phyloP scores from a whole-genome alignment of 2,113 vertebrate species.

The Monarcha castaneiventris region DNA sequence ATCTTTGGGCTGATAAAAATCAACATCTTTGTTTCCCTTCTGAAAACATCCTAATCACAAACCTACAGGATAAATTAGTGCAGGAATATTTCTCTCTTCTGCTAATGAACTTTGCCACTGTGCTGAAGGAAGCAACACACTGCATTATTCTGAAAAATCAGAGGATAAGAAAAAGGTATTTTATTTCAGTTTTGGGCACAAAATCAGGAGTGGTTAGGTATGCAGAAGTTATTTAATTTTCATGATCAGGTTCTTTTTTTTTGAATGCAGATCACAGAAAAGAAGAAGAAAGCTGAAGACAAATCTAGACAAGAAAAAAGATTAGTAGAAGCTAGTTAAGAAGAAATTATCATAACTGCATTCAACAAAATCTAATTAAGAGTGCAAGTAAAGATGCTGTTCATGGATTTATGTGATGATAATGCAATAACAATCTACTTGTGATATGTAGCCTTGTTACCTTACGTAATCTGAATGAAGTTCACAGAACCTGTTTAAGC shows the following conservation, averaged over 20 bases:
- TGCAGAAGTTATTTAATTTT: neutral
- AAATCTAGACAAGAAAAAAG: neutral
- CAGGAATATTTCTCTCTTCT: neutral
- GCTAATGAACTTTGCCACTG: neutral
- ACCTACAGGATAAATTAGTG: neutral
- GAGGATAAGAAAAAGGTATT: neutral
- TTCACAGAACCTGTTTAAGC: neutral
- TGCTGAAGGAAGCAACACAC: neutral
- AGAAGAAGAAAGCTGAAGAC: neutral
- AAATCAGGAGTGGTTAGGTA: neutral
- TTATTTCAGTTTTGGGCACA: neutral
- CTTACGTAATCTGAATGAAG: neutral
- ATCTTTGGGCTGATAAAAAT: neutral
- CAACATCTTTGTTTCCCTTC: neutral
- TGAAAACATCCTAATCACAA: neutral
- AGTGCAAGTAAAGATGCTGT: neutral
- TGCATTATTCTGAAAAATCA: neutral
- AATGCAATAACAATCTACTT: neutral
- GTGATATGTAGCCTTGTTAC: neutral
- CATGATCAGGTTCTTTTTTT: neutral
- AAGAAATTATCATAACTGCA: neutral
- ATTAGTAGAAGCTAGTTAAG: neutral
- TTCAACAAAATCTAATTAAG: neutral
- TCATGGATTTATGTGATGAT: neutral
- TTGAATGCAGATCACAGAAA: neutral